Evolutionary conservation across 2,113 vertebrate genomes (phyloP).

Genomic region (Henicopernis longicauda): DNA sequence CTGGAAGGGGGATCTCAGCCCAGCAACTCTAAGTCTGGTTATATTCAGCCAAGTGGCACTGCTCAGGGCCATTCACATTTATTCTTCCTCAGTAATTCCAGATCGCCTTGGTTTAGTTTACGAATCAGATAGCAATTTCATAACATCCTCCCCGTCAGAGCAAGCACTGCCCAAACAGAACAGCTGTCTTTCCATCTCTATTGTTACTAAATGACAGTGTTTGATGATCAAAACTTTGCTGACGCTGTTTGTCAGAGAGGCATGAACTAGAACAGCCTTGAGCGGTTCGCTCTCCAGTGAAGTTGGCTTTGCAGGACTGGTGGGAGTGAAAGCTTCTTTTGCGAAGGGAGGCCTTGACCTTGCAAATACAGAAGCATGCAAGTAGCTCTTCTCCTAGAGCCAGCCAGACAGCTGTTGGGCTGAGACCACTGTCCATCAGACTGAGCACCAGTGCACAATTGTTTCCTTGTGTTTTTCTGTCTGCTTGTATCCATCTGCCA

Average conservation of each 20-base stretch:
- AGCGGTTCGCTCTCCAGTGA: not conserved
- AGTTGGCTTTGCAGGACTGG: not conserved
- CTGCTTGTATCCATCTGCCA: not conserved
- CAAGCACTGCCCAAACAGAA: not conserved
- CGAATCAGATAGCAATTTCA: not conserved
- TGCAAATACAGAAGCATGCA: not conserved
- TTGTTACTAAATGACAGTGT: not conserved
- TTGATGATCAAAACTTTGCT: not conserved
- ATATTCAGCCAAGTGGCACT: not conserved
- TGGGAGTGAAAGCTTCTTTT: not conserved
- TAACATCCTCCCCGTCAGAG: not conserved
- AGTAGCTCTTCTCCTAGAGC: not conserved
- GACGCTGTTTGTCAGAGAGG: not conserved
- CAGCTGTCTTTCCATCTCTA: not conserved
- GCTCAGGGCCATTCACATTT: not conserved
- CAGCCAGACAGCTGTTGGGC: not conserved
- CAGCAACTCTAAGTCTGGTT: not conserved
- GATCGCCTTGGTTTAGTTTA: not conserved
- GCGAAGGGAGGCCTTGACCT: not conserved
- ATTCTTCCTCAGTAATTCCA: not conserved
- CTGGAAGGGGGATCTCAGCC: not conserved
- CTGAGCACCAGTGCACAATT: not conserved
- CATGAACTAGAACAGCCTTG: not conserved
- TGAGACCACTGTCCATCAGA: not conserved
- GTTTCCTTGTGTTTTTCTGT: not conserved